These are phyloP conservation scores for Gnatocerus cornutus DNA, from an alignment of 2,888 invertebrate species.

Conservation along the genomic window DNA sequence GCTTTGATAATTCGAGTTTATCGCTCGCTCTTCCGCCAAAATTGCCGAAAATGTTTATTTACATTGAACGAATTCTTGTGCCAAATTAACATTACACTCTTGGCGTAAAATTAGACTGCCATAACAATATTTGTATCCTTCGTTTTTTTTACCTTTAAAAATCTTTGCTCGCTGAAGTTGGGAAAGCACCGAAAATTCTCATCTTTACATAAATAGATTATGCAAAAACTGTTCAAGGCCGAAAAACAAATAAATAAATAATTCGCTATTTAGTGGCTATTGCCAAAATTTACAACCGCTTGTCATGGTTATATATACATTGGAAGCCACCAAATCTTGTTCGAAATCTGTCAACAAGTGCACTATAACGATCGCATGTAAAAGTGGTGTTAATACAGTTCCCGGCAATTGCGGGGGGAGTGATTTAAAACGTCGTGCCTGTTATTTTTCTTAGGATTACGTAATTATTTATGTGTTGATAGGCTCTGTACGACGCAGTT, in stretches of 20 bases:
- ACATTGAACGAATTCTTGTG: neutral
- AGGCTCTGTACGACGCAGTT: slow-evolving; percentile 20
- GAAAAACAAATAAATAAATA: slow-evolving; percentile 56
- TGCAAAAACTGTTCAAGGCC: slow-evolving; percentile 52
- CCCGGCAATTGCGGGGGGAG: neutral
- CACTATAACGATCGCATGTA: slow-evolving; percentile 16
- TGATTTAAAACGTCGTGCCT: slow-evolving; percentile 15
- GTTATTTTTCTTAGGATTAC: slow-evolving; percentile 35
- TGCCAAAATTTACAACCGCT: slow-evolving; percentile 50
- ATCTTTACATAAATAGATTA: slow-evolving; percentile 41
- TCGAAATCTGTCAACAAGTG: neutral
- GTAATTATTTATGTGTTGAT: slow-evolving; percentile 42
- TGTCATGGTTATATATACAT: slow-evolving; percentile 36
- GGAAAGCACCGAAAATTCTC: neutral
- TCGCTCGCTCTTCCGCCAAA: slow-evolving; percentile 46
- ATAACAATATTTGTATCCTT: no score
- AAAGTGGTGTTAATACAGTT: slow-evolving; percentile 19
- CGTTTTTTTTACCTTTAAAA: no score
- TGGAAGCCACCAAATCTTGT: neutral
- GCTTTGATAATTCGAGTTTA: slow-evolving; percentile 54
- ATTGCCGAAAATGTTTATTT: slow-evolving; percentile 16
- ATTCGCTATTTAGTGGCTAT: slow-evolving; percentile 49
- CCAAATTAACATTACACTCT: neutral
- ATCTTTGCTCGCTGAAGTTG: no score
- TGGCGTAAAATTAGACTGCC: neutral